Percentiles rank a stretch among this genome's conserved stretches.
Evolutionary conservation across 2,113 vertebrate genomes (phyloP).

Genomic region (Anarhynchus alexandrinus): DNA sequence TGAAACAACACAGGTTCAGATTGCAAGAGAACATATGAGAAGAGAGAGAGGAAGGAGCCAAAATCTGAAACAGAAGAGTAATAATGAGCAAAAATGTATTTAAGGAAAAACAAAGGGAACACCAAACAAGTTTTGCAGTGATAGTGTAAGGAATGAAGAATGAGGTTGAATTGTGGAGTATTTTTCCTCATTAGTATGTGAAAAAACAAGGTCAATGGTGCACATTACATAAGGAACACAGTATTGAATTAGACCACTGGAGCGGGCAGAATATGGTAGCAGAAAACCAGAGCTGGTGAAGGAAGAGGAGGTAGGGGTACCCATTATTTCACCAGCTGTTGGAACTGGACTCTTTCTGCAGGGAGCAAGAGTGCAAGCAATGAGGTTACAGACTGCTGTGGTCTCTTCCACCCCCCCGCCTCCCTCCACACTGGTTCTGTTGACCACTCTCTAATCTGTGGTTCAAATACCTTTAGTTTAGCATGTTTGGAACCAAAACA

Average conservation of each 20-base stretch:
- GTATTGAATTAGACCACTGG: background rate
- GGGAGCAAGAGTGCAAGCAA: background rate
- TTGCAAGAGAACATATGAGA: background rate
- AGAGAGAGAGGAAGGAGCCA: background rate
- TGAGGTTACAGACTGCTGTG: background rate
- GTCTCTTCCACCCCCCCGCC: background rate
- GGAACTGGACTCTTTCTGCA: background rate
- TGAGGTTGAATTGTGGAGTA: background rate
- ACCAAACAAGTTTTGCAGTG: background rate
- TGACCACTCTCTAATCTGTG: fast-evolving
- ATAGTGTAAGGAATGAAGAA: background rate
- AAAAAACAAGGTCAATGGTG: background rate
- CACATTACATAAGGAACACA: background rate
- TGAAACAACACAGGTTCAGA: background rate
- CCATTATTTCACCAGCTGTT: background rate
- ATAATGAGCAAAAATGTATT: background rate
- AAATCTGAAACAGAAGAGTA: slow-evolving; percentile 1
- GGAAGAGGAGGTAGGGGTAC: background rate
- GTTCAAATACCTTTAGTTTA: background rate
- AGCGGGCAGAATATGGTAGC: background rate
- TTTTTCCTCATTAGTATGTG: background rate
- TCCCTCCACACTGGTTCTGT: background rate
- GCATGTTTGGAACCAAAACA: background rate
- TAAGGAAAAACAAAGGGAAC: background rate
- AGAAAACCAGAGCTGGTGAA: background rate